Base-by-base conservation (phyloP, 1,140 invertebrate genomes). In the Lerema accius region DNA sequence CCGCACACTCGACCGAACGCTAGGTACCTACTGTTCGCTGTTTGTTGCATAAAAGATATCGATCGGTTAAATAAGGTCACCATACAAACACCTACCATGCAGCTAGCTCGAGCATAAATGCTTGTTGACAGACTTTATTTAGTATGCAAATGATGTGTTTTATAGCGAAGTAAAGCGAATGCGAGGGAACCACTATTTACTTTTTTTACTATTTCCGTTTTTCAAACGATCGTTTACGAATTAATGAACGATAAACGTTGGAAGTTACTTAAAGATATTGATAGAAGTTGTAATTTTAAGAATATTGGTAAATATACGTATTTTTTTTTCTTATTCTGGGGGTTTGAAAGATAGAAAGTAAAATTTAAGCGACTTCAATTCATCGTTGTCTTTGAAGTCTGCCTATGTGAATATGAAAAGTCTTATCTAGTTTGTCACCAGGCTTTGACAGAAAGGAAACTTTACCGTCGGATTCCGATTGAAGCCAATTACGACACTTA, bases 11-110 rank as follows among this genome's bases (percentile, higher is more conserved):
- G 53, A 35, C 23, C 53, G 40, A 58, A 32, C 53, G 26, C 17
- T 45, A 7, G 48, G 26, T n/a, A 37, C 48, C n/a, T n/a, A n/a
- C n/a, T 13, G 46, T 49, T 35, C 13, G 53, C 43, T 35, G 53
- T 58, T 45, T 26, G 40, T 9, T 10, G 1, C 32, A 15, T 9
- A 45, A 13, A 35, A 35, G 23, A 58, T 58, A 45, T 45, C 42
- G 53, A 56, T 39, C 32, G 32, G 23, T 39, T 16, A 43, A 43
- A 49, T 28, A 49, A 49, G 46, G 46, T 49, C 46, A 49, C 43
- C 23, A 15, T 6, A n/a, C 19, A 23, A 10, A 26, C 45, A 26
- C 17, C 28, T 32, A 32, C 28, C 28, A 3, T 4, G 28, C 28
- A 32, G 28, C 28, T 32, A 7, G 35, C 35, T 37, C 10, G 35